Evolutionary conservation across 2,113 vertebrate species (phyloP), one percentile per base, ranked within the genome.

Genomic region (Acinonyx jubatus): DNA sequence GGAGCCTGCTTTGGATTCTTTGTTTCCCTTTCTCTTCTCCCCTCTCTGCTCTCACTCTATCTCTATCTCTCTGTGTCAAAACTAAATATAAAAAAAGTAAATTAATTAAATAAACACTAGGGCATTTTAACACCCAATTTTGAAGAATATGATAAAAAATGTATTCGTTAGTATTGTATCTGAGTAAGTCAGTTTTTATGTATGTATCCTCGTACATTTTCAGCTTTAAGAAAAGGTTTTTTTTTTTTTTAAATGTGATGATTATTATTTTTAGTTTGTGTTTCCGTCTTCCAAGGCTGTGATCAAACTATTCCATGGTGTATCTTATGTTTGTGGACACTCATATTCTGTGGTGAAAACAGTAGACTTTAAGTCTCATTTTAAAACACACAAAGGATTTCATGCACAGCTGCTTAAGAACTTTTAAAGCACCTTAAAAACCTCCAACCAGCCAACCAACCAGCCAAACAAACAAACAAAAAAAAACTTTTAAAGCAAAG

Each of bases 311-410:
- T 38, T 66, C 8, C n/a, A 50, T 13, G 5, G 19, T 55, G 1
- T 25, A n/a, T 57, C 18, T 76, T 27, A 69, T n/a, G 5, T 71
- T 78, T 92, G 15, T 38, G 63, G 16, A 41, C 4, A 27, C 4
- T 19, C 2, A 33, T 18, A 48, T 61, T 79, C 14, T 68, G 2
- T 13, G 76, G 13, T 25, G 48, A 84, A 41, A 29, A 4, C 5
- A 71, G 9, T 10, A 36, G 4, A n/a, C 13, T 9, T 76, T n/a
- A 69, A 36, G 11, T 23, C 21, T 73, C 36, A 41, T 48, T 68
- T 90, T 63, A 90, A 96, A 93, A 76, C 8, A 23, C 31, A 78
- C 33, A 74, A 55, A 68, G 1, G 73, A 63, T 45, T 63, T 68
- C 9, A 36, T 88, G 18, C 1, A 65, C 63, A 86, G 55, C 12